Evolutionary conservation across 2,888 invertebrate genomes (phyloP).

Genomic region (Leptura quadrifasciata): DNA sequence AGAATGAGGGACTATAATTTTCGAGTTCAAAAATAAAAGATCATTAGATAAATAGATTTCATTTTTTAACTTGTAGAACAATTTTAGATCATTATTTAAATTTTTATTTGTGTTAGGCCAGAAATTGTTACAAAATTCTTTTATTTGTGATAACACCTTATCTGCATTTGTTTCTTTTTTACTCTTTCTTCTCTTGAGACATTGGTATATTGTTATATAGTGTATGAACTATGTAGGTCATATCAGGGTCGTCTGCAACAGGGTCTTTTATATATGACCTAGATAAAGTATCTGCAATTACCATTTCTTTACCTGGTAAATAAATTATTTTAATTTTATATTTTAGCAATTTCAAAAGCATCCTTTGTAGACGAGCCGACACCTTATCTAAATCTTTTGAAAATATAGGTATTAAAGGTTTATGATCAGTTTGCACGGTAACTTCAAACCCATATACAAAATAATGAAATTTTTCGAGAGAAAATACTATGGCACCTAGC

Average conservation of each 20-base stretch:
- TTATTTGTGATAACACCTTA: constrained; percentile 9
- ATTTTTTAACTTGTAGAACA: constrained; percentile 16
- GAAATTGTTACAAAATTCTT: constrained; percentile 1
- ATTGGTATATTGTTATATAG: constrained; percentile 24
- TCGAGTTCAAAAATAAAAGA: constrained; percentile 1
- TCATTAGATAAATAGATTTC: constrained; percentile 26
- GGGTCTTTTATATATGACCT: constrained; percentile 10
- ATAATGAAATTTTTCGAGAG: constrained; percentile 20
- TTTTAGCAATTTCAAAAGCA: constrained; percentile 13
- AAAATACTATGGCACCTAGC: constrained; percentile 11
- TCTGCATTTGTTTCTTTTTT: constrained; percentile 15
- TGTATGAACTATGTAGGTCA: constrained; percentile 18
- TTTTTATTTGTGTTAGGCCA: constrained; percentile 33
- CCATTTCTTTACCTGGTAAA: neutral
- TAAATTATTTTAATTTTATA: neutral
- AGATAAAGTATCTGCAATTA: constrained; percentile 16
- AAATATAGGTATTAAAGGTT: constrained; percentile 20
- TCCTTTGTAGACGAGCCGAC: constrained; percentile 12
- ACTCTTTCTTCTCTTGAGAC: constrained; percentile 19
- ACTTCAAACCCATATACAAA: constrained; percentile 19
- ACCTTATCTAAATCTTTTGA: constrained; percentile 26
- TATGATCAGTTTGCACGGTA: constrained; percentile 13
- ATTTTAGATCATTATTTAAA: constrained; percentile 6
- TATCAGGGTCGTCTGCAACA: constrained; percentile 32
- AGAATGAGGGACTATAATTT: constrained; percentile 54